A percentile compares a stretch with the other conserved stretches of the same genome.
These are phyloP conservation scores for Tachysurus vachellii DNA, from an alignment of 2,113 vertebrate genomes.

Conservation along the genomic window DNA sequence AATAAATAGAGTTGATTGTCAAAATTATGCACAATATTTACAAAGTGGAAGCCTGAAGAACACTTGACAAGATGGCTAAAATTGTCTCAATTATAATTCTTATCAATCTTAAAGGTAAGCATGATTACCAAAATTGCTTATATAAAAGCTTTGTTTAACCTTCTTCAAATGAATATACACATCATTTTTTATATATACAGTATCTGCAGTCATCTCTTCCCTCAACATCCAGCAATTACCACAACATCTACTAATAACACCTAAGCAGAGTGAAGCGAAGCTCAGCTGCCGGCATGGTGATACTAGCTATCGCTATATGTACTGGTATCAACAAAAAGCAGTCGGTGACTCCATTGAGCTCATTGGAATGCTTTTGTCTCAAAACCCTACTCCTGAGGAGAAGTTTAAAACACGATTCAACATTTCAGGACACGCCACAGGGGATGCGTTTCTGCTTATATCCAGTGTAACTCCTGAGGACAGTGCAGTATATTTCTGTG, in stretches of 20 bases:
- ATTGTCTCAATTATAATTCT: no score
- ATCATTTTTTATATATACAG: not conserved
- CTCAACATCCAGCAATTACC: no score
- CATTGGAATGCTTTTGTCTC: slow-evolving; percentile 43
- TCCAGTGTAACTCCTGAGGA: slow-evolving; percentile 22
- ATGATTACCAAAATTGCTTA: no score
- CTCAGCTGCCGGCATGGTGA: no score
- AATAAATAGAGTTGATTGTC: not conserved
- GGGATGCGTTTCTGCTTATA: slow-evolving; percentile 39
- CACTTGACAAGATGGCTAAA: not conserved
- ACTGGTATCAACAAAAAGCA: no score
- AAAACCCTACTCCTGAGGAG: not conserved
- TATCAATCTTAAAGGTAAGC: no score
- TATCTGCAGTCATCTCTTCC: not conserved
- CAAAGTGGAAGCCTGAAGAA: not conserved
- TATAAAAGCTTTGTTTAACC: not conserved
- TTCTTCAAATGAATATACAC: not conserved
- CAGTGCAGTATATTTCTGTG: slow-evolving; percentile 50
- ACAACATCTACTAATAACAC: no score
- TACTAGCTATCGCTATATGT: no score
- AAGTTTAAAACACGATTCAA: slow-evolving; percentile 32
- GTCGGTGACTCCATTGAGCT: slow-evolving; percentile 1
- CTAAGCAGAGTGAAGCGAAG: no score
- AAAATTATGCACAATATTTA: not conserved
- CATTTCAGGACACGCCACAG: slow-evolving; percentile 40